These are phyloP conservation scores for Etheostoma perlongum DNA, from an alignment of 2,797 vertebrate species.

Conservation along the genomic window DNA sequence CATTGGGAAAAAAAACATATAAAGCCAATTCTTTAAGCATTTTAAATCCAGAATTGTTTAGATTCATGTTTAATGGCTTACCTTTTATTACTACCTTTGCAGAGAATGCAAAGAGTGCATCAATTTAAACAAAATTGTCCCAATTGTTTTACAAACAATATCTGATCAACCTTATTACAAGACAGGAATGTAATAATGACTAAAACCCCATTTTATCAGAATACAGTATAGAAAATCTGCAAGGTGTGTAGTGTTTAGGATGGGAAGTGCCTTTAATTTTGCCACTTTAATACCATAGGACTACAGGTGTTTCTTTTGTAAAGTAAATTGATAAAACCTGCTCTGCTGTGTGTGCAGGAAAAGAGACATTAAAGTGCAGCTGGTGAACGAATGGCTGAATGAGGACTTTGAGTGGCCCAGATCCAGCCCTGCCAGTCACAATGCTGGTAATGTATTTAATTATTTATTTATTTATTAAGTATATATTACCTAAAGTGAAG, in stretches of 20 bases:
- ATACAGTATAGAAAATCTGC: too few species aligned
- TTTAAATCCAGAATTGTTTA: neutral
- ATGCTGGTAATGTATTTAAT: neutral
- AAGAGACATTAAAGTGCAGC: neutral
- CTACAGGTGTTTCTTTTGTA: neutral
- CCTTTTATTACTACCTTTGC: too few species aligned
- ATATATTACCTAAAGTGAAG: neutral
- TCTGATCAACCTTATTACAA: too few species aligned
- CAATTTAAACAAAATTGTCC: too few species aligned
- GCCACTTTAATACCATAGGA: neutral
- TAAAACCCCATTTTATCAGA: too few species aligned
- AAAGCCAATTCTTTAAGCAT: neutral
- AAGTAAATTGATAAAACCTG: neutral
- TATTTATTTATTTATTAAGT: neutral
- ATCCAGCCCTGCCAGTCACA: neutral
- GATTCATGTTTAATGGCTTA: too few species aligned
- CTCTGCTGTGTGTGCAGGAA: neutral
- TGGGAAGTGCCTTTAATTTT: neutral
- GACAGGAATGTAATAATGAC: too few species aligned
- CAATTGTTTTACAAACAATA: too few species aligned
- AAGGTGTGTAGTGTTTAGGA: neutral
- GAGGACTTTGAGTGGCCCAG: slow-evolving; percentile 6
- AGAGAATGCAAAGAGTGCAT: too few species aligned
- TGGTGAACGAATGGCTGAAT: neutral
- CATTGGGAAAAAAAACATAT: too few species aligned